These are phyloP conservation scores for Drosophila percnosoma DNA, from an alignment of 2,888 invertebrate species.

Conservation along the genomic window DNA sequence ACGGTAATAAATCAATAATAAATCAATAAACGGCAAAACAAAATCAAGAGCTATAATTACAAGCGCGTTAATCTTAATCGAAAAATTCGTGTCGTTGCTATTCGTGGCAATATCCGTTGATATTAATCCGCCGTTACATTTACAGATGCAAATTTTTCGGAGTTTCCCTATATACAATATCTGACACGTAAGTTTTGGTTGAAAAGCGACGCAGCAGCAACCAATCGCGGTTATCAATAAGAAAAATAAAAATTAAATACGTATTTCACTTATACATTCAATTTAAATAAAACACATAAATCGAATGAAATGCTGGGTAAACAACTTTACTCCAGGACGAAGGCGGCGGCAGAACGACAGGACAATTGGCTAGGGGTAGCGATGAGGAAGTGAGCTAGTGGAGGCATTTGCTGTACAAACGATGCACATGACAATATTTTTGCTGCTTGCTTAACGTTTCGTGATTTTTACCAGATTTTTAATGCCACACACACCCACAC, in stretches of 20 bases:
- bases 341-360: constrained; percentile 27
- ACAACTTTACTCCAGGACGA: constrained; percentile 52
- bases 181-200: constrained; percentile 87
- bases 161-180: constrained; percentile 88
- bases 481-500: constrained; percentile 55
- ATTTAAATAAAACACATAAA: constrained; percentile 67
- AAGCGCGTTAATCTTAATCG: constrained; percentile 33
- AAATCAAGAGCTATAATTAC: background rate
- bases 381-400: background rate
- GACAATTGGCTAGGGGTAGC: constrained; percentile 17
- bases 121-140: constrained; percentile 70
- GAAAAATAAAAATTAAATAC: background rate
- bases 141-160: constrained; percentile 88
- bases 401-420: constrained; percentile 37
- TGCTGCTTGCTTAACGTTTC: constrained; percentile 76
- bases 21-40: constrained; percentile 6
- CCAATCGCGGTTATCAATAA: constrained; percentile 3
- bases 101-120: constrained; percentile 27
- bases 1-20: background rate
- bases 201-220: background rate
- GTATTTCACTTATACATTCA: constrained; percentile 48
- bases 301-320: constrained; percentile 76
- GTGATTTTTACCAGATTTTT: constrained; percentile 79
- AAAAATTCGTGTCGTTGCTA: constrained; percentile 33
- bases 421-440: constrained; percentile 76